A percentile compares a stretch with the other conserved stretches of the same genome.
Conservation (phyloP, 1,140 invertebrate genomes). For the Armadillidium nasatum region DNA sequence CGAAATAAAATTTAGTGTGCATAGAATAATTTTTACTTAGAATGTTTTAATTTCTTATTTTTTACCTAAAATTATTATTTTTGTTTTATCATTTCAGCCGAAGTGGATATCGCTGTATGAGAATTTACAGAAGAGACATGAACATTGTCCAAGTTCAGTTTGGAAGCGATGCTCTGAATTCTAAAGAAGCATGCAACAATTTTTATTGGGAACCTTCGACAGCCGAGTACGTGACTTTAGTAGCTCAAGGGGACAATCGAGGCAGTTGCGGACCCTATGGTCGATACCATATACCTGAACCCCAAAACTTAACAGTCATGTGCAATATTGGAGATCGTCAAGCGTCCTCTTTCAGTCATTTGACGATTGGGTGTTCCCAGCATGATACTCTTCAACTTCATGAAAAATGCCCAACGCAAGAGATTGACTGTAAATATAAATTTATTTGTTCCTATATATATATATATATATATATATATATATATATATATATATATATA, state of each 20-base stretch:
- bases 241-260: conserved; percentile 34
- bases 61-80: neutral
- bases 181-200: conserved; percentile 45
- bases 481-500: too few species aligned
- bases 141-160: conserved; percentile 73
- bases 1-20: too few species aligned
- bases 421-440: neutral
- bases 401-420: conserved; percentile 43
- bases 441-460: too few species aligned
- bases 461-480: too few species aligned
- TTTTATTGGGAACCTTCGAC: conserved; percentile 44
- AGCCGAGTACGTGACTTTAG: conserved; percentile 44
- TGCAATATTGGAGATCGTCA: conserved; percentile 8
- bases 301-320: neutral
- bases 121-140: conserved; percentile 69
- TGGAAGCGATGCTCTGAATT: conserved; percentile 39
- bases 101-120: conserved; percentile 79
- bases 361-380: conserved; percentile 23
- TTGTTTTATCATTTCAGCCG: conserved; percentile 58
- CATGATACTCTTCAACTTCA: conserved; percentile 48
- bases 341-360: conserved; percentile 29
- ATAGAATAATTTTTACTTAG: too few species aligned
- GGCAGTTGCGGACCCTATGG: conserved; percentile 38
- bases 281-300: conserved; percentile 33
- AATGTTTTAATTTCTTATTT: too few species aligned